These are phyloP conservation scores for Apeira syringaria DNA, from an alignment of 2,888 invertebrate species.

Conservation along the genomic window DNA sequence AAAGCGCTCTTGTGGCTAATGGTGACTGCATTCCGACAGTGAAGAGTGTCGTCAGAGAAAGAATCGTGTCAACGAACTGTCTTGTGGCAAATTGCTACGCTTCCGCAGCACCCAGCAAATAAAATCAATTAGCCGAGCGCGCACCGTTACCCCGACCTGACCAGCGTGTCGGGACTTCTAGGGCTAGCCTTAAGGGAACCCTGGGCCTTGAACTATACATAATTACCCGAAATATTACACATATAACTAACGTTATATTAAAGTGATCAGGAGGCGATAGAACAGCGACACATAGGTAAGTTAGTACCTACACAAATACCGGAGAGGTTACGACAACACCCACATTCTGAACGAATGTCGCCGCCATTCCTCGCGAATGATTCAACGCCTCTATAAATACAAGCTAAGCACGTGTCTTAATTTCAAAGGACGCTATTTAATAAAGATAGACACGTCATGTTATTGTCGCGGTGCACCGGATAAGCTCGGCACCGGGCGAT, in stretches of 20 bases:
- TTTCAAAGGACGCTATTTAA: conserved; percentile 73
- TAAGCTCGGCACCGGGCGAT: conserved; percentile 77
- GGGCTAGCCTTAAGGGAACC: conserved; percentile 5
- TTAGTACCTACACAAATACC: conserved; percentile 30
- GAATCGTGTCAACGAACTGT: conserved; percentile 70
- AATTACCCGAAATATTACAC: not conserved
- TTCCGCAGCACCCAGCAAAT: conserved; percentile 64
- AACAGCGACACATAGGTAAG: conserved; percentile 27
- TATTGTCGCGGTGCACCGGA: conserved; percentile 79
- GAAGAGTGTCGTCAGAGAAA: conserved; percentile 51
- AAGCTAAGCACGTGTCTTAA: conserved; percentile 69
- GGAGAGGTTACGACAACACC: conserved; percentile 30
- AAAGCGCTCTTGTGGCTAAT: conserved; percentile 43
- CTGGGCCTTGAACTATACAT: conserved; percentile 2
- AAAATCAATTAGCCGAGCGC: conserved; percentile 61
- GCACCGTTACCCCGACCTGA: conserved; percentile 46
- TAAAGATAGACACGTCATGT: conserved; percentile 79
- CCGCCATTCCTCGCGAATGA: conserved; percentile 57
- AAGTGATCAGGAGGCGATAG: conserved; percentile 16
- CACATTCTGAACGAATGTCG: conserved; percentile 43
- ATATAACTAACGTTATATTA: conserved; percentile 12
- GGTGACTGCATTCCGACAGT: conserved; percentile 61
- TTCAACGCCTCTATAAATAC: conserved; percentile 67
- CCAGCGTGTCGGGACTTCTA: conserved; percentile 18
- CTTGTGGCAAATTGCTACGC: conserved; percentile 61